Evolutionary conservation across 1,140 invertebrate species (phyloP), one percentile per base, ranked within the genome.

Genomic region (Drosophila fuyamai): DNA sequence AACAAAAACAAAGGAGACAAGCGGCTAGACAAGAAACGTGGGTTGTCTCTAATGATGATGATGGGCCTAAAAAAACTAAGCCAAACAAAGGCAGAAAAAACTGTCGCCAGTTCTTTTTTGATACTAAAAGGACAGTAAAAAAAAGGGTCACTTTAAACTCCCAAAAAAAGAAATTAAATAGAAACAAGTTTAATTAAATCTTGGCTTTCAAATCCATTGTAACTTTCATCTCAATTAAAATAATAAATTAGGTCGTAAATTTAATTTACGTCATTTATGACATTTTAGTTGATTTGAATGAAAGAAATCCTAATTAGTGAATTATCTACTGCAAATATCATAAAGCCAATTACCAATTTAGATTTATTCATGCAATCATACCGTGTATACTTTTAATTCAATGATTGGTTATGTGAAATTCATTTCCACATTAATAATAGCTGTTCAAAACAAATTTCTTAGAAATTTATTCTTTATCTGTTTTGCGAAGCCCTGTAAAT

Each of bases 51-150:
- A 89, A 89, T 88, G 84, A 77, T 71, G 76, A 76, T 73, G 73
- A 66, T 66, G 63, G 75, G 63, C 43, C 58, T 35, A 27, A 53
- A 55, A 62, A 59, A 60, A 76, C 50, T 54, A 62, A 73, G 54
- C 44, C 59, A 63, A 67, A 55, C 68, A 65, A 57, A 60, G 63
- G 63, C 56, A 66, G 6, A 50, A 63, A 58, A 76, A 88, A 88
- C 55, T 70, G 83, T 83, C 76, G 72, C 57, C 79, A 79, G 77
- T 86, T 67, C 83, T 76, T 86, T 74, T 88, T 88, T 76, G 47
- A 44, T 9, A 16, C 36, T 43, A 56, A 75, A 50, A 50, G 50
- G 44, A 68, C 65, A 58, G 46, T 57, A 57, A 43, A 63, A 50
- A 50, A 53, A 54, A 54, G 56, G 63, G 67, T 41, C 16, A 29